Evolutionary conservation across 1,140 invertebrate species (phyloP), one percentile per base, ranked within the genome.

Genomic region (Hyles vespertilio): DNA sequence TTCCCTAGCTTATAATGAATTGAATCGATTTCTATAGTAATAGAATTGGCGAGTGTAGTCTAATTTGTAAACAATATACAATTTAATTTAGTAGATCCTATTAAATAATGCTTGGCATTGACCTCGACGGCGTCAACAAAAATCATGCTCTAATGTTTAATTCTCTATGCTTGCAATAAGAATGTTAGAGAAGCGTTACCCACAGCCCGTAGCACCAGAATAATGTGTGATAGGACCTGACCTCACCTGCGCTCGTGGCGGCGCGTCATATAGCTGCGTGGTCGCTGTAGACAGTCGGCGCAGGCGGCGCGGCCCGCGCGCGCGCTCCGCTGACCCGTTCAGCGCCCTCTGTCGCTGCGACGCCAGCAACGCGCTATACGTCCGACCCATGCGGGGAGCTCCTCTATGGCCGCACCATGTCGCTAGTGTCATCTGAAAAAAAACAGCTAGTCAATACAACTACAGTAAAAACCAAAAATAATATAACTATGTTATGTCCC

Each of bases 201-300:
- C 63, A 45, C 43, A 53, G 56, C 47, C 61, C 53, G 55, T 50
- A 44, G 34, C 32, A 46, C 56, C 58, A 50, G 56, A 54, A 22
- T 55, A 66, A 62, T 49, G 61, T 49, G 11, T 56, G 58, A 60
- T 63, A 46, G 64, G 63, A 60, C 61, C 81, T 83, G 69, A 87
- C 84, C 84, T 87, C 77, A 87, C 84, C 84, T 87, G 78, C 72
- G 82, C 77, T 74, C 77, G 58, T 3, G 77, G 74, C 9, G 78
- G 77, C 58, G 74, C 74, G 45, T 84, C 84, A 59, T 71, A 79
- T 4, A 84, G 69, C 22, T 82, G 80, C 0, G 81, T 81, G 49
- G 81, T 77, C 5, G 79, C 83, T 1, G 81, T 86, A 8, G 79
- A 80, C 3, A 81, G 66, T 0, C 83, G 67, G 9, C 65, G 70